Evolutionary conservation across 1,140 invertebrate genomes (phyloP), one percentile per base, ranked within the genome.

Genomic region (Monochamus saltuarius): DNA sequence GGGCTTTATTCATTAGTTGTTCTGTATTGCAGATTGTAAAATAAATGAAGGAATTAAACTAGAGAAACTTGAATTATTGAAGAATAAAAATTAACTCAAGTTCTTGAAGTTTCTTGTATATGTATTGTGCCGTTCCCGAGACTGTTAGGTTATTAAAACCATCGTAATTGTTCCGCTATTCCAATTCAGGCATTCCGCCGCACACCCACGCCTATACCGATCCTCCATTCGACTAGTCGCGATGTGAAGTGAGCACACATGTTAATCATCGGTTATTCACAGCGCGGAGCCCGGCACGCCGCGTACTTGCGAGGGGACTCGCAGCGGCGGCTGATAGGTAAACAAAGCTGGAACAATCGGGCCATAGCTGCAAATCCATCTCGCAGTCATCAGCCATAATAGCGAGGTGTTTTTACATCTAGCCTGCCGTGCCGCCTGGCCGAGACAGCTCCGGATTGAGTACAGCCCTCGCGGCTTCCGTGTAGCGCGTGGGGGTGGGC

Each of bases 281-380:
- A 39, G 40, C 40, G 16, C 51, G 8, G 16, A 22, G 13, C 40
- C 35, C 16, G 16, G 37, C 36, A 53, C 38, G 36, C 29, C 13
- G 43, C 16, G 17, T 19, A 17, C 14, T 19, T 17, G 22, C 51
- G 40, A 50, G 51, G 51, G 29, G 54, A 46, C 22, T 6, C 22
- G 19, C 16, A 39, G 22, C 39, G 47, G 54, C 46, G 55, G 42
- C 45, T 65, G 64, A 65, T 65, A 58, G 59, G 59, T 59, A 65
- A 65, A 65, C 64, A 65, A 65, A 62, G 64, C 59, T 40, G 59
- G 59, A 65, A 65, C 63, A 65, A 65, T 65, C 63, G 58, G 54
- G 60, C 55, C 55, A 54, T 53, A 61, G 63, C 63, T 53, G 40
- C 51, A 53, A 53, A 53, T 53, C 56, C 59, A 60, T 65, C 63